Evolutionary conservation across 2,113 vertebrate species (phyloP).

Genomic region (Dromas ardeola): DNA sequence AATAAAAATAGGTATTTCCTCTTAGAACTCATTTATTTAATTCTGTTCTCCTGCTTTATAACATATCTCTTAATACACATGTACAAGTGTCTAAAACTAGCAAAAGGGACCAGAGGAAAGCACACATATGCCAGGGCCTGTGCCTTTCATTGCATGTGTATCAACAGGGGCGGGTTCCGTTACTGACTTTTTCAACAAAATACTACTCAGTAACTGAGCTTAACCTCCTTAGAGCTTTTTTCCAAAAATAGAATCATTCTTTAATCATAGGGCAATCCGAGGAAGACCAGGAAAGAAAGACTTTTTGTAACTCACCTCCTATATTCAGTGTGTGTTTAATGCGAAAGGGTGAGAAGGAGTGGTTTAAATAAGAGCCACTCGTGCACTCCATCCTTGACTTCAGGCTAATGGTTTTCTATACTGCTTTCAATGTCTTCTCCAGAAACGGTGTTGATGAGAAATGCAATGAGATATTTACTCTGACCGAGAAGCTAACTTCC

Average conservation of each 20-base stretch:
- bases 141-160: fast-evolving
- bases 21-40: neutral
- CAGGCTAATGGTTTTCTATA: neutral
- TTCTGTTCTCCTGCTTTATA: neutral
- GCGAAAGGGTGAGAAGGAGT: neutral
- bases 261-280: neutral
- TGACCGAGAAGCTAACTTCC: neutral
- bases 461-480: neutral
- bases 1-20: constrained; percentile 70
- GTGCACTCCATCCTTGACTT: neutral
- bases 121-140: fast-evolving
- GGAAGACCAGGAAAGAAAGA: neutral
- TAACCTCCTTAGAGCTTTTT: neutral
- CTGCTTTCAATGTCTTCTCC: neutral
- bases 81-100: neutral
- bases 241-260: neutral
- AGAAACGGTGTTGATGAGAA: neutral
- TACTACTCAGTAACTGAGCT: fast-evolving
- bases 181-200: fast-evolving
- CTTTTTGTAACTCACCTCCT: fast-evolving
- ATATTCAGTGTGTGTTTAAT: too few relatives aligned
- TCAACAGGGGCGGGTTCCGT: fast-evolving
- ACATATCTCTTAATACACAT: neutral
- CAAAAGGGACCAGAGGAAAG: fast-evolving
- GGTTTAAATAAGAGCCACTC: neutral